Percentiles rank a stretch among this genome's conserved stretches.
Conservation (phyloP, 2,797 vertebrate species). For the Falco biarmicus region DNA sequence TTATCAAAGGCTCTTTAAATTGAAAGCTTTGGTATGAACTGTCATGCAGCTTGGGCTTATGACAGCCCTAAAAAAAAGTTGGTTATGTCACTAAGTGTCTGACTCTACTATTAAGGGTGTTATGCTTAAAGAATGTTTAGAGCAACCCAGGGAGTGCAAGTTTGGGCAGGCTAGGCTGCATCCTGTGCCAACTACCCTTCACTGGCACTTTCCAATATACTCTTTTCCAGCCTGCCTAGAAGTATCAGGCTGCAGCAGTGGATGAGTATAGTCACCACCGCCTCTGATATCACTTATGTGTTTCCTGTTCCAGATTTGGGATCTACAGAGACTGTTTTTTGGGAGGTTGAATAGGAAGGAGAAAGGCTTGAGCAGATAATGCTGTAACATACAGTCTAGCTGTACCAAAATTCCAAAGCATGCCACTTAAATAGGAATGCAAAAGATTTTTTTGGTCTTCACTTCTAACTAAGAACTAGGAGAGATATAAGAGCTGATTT, state of each 20-base stretch:
- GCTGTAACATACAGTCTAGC: too few relatives aligned
- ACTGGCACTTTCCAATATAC: fast-evolving
- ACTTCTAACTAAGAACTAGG: background rate
- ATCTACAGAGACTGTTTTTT: background rate
- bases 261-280: background rate
- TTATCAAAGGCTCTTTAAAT: background rate
- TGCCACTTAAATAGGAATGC: background rate
- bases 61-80: background rate
- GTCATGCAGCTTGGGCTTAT: background rate
- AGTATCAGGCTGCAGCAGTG: background rate
- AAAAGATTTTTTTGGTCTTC: background rate
- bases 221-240: background rate
- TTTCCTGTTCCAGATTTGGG: background rate
- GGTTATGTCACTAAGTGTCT: background rate
- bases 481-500: background rate
- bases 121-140: background rate
- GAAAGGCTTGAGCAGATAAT: background rate
- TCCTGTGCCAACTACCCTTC: background rate
- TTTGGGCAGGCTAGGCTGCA: background rate
- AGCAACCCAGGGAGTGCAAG: background rate
- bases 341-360: background rate
- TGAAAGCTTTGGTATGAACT: background rate
- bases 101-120: background rate
- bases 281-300: background rate
- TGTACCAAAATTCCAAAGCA: background rate